phyloP scores from a whole-genome alignment of 2,888 invertebrate genomes.

The Macaria notata region DNA sequence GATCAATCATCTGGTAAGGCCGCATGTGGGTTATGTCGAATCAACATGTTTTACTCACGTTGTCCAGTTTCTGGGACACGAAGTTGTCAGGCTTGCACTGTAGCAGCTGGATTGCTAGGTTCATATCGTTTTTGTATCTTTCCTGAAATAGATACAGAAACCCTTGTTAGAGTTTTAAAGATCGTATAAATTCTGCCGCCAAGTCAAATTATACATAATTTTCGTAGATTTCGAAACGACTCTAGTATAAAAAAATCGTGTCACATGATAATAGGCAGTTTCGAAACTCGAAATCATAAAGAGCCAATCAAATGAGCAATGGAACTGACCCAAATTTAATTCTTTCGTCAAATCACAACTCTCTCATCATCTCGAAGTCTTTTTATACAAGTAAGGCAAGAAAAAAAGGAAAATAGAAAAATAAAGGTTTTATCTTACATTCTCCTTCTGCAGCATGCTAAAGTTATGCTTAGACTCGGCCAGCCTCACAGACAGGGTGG shows the following conservation, averaged over 20 bases:
- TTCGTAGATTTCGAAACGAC: too few species aligned
- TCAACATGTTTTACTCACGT: slow-evolving; percentile 83
- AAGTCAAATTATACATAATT: too few species aligned
- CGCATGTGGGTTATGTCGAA: slow-evolving; percentile 1
- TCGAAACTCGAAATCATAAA: too few species aligned
- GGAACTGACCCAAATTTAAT: too few species aligned
- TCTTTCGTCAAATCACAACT: too few species aligned
- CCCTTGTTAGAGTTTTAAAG: background rate
- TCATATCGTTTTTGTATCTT: slow-evolving; percentile 96
- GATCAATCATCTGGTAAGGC: slow-evolving; percentile 15
- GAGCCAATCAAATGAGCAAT: too few species aligned
- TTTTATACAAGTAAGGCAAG: too few species aligned
- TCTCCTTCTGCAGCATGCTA: slow-evolving; percentile 92
- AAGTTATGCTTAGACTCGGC: slow-evolving; percentile 93
- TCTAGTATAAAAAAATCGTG: too few species aligned
- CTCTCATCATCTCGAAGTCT: too few species aligned
- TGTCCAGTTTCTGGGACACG: slow-evolving; percentile 94
- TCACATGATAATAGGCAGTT: too few species aligned
- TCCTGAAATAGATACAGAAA: slow-evolving; percentile 82
- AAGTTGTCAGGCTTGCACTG: slow-evolving; percentile 98
- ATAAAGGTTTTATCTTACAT: slow-evolving; percentile 80
- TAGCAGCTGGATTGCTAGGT: slow-evolving; percentile 94
- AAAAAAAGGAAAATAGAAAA: slow-evolving; percentile 57
- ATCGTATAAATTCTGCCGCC: too few species aligned
- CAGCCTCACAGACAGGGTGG: slow-evolving; percentile 90